Evolutionary conservation across 2,888 invertebrate species (phyloP).

Genomic region (Machimus rusticus): DNA sequence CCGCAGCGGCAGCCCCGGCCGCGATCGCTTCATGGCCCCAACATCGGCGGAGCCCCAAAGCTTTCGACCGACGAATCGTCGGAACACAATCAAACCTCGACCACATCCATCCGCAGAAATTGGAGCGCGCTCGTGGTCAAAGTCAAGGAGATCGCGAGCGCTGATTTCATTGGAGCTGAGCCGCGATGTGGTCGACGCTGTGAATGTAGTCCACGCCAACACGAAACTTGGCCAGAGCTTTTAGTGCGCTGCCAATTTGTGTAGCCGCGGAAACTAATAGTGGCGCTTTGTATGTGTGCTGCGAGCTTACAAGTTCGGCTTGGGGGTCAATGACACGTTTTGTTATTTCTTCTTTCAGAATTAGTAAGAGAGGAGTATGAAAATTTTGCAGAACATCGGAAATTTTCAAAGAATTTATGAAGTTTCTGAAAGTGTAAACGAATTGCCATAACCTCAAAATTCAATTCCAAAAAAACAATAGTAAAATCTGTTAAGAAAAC

Average conservation of each 20-base stretch:
- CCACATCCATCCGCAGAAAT: background rate
- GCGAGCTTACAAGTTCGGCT: background rate
- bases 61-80: background rate
- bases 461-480: background rate
- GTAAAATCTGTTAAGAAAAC: too few relatives aligned
- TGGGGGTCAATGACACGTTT: constrained; percentile 41
- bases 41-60: background rate
- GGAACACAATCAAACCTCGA: background rate
- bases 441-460: background rate
- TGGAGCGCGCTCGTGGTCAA: constrained; percentile 36
- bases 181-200: background rate
- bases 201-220: background rate
- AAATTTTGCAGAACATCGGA: background rate
- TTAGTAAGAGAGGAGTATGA: background rate
- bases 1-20: background rate
- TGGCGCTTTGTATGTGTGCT: background rate
- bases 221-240: background rate
- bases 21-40: background rate
- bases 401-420: background rate
- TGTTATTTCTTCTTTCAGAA: constrained; percentile 30
- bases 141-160: constrained; percentile 28
- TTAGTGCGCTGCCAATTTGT: background rate
- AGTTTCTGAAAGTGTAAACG: background rate
- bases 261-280: background rate
- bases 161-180: background rate